These are phyloP conservation scores for Rhyacophila evoluta DNA, from an alignment of 2,888 invertebrate genomes.

Conservation along the genomic window DNA sequence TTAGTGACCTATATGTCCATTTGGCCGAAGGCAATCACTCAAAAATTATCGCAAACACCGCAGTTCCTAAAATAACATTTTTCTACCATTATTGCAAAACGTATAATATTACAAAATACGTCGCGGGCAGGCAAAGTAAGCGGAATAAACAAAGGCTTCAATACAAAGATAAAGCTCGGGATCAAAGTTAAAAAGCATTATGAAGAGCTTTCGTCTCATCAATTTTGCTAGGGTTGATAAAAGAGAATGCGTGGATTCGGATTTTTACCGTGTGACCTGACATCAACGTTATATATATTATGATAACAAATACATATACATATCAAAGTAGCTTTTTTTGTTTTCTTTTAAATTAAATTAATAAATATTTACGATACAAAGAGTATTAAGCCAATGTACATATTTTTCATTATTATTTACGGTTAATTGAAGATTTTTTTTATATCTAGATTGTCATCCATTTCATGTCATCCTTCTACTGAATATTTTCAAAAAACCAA, in stretches of 20 bases:
- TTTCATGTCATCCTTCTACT: too few relatives aligned
- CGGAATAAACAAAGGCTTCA: conserved; percentile 3
- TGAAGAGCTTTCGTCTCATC: not conserved
- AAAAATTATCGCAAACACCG: not conserved
- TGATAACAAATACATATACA: too few relatives aligned
- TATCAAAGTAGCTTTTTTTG: too few relatives aligned
- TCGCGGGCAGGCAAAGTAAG: not conserved
- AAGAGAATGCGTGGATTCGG: not conserved
- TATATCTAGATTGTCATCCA: too few relatives aligned
- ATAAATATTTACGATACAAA: too few relatives aligned
- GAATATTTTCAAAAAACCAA: too few relatives aligned
- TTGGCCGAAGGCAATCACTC: not conserved
- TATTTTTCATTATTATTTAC: too few relatives aligned
- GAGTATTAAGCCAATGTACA: too few relatives aligned
- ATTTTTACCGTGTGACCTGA: not conserved
- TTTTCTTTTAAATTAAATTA: too few relatives aligned
- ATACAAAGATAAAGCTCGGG: conserved; percentile 5
- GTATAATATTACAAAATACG: conserved; percentile 5
- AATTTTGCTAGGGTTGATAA: not conserved
- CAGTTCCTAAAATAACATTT: not conserved
- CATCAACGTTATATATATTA: not conserved
- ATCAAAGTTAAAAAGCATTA: conserved; percentile 22
- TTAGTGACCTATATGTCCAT: too few relatives aligned
- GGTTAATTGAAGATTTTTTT: too few relatives aligned
- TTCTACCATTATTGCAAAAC: not conserved